phyloP scores from a whole-genome alignment of 2,888 invertebrate species.

The Polydrusus tereticollis region DNA sequence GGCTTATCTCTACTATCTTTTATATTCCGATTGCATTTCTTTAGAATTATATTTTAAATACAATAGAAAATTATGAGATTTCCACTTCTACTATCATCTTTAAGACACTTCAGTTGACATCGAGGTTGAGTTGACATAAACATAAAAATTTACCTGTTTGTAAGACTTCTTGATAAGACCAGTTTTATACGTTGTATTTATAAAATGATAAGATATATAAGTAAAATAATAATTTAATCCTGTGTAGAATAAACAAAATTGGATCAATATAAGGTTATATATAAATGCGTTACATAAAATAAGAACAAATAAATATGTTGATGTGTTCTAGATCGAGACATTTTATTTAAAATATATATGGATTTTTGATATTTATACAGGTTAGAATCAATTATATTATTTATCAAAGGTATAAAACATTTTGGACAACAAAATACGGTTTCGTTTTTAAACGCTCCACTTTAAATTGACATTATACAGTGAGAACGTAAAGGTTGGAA shows the following conservation, averaged over 20 bases:
- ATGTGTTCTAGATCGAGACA: too few species aligned
- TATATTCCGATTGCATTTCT: background rate
- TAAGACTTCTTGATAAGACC: slow-evolving; percentile 11
- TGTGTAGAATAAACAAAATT: background rate
- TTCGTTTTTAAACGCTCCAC: too few species aligned
- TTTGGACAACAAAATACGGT: too few species aligned
- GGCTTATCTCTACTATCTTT: background rate
- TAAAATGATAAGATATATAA: slow-evolving; percentile 16
- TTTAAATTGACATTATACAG: too few species aligned
- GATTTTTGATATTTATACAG: too few species aligned
- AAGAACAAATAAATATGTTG: slow-evolving; percentile 1
- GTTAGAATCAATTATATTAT: too few species aligned
- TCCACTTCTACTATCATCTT: background rate
- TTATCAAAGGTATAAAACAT: too few species aligned
- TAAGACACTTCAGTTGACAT: slow-evolving; percentile 2
- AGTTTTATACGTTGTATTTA: slow-evolving; percentile 19
- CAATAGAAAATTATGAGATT: slow-evolving; percentile 2
- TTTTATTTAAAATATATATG: too few species aligned
- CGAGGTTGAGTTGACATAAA: slow-evolving; percentile 18
- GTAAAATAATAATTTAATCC: slow-evolving; percentile 13
- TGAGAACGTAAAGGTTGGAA: too few species aligned
- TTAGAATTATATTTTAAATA: slow-evolving; percentile 3
- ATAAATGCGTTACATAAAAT: slow-evolving; percentile 1
- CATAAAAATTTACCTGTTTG: slow-evolving; percentile 20
- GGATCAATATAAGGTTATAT: background rate